A percentile compares a stretch with the other conserved stretches of the same genome.
phyloP scores from a whole-genome alignment of 2,797 vertebrate genomes.

The Acipenser oxyrinchus region DNA sequence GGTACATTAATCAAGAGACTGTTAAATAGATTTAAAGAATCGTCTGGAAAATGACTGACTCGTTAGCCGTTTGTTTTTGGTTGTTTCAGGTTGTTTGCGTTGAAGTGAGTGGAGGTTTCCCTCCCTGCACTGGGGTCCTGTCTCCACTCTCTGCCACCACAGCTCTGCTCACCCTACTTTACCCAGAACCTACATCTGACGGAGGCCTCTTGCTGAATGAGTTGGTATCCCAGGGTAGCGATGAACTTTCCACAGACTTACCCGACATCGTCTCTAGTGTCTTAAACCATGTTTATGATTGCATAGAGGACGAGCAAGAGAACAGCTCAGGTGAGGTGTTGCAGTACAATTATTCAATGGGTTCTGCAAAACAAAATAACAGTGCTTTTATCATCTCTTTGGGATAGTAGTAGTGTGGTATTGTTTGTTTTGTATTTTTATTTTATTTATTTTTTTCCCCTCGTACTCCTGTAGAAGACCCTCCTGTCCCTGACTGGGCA shows the following conservation, averaged over 20 bases:
- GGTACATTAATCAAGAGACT: neutral
- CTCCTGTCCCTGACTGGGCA: conserved; percentile 72
- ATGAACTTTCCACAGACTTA: conserved; percentile 43
- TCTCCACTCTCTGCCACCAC: conserved; percentile 60
- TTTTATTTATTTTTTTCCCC: conserved; percentile 1
- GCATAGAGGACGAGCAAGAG: conserved; percentile 38
- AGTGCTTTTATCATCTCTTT: neutral
- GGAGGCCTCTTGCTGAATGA: conserved; percentile 27
- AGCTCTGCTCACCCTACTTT: conserved; percentile 67
- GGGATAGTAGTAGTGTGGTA: neutral
- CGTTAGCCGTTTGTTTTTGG: neutral
- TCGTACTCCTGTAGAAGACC: conserved; percentile 26
- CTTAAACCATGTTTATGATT: conserved; percentile 52
- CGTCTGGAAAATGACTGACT: no score
- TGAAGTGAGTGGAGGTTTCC: conserved; percentile 41
- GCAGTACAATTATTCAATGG: neutral
- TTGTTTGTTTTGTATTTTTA: neutral
- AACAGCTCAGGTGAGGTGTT: conserved; percentile 20
- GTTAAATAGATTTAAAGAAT: no score
- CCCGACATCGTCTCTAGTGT: conserved; percentile 66
- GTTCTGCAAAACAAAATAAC: neutral
- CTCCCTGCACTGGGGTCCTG: conserved; percentile 63
- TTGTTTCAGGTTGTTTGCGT: conserved; percentile 66
- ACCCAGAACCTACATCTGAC: conserved; percentile 27
- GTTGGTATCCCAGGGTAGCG: conserved; percentile 23